Conservation (phyloP, 23 tunicate genomes). For the Diplosoma virens region DNA sequence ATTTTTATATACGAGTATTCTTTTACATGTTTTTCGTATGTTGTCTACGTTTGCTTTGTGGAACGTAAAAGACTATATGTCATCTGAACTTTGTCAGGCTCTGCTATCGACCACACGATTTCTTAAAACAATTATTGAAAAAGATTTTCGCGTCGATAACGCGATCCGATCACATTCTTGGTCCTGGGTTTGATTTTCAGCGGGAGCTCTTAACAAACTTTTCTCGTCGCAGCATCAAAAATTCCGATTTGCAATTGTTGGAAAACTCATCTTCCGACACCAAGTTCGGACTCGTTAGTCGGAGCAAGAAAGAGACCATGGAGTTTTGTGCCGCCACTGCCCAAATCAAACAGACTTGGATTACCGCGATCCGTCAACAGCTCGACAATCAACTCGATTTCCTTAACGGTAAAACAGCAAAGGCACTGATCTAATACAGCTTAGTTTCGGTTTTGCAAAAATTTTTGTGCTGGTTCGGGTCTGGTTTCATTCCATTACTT, state of each 20-base stretch:
- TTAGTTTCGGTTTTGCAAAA: not conserved
- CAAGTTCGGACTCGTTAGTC: slow-evolving; percentile 30
- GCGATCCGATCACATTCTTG: too few species aligned
- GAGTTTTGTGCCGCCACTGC: slow-evolving; percentile 36
- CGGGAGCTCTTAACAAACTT: too few species aligned
- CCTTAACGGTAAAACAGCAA: slow-evolving; percentile 46
- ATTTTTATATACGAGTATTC: too few species aligned
- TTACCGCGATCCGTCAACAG: slow-evolving; percentile 46
- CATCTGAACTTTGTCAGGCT: too few species aligned
- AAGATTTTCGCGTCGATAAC: too few species aligned
- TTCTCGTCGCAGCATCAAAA: slow-evolving; percentile 60
- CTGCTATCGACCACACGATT: too few species aligned
- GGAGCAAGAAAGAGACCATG: slow-evolving; percentile 24
- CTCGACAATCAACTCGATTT: slow-evolving; percentile 79
- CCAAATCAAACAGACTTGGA: slow-evolving; percentile 49
- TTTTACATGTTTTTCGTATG: too few species aligned
- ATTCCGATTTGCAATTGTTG: slow-evolving; percentile 35
- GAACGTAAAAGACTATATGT: too few species aligned
- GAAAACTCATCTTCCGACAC: slow-evolving; percentile 19
- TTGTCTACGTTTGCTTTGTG: too few species aligned
- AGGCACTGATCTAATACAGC: not conserved
- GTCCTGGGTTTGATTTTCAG: too few species aligned
- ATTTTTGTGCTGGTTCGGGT: not conserved
- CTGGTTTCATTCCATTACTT: not conserved
- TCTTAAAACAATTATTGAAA: too few species aligned